Base-by-base conservation (phyloP, 2,888 invertebrate genomes). In the Meandrusa payeni region DNA sequence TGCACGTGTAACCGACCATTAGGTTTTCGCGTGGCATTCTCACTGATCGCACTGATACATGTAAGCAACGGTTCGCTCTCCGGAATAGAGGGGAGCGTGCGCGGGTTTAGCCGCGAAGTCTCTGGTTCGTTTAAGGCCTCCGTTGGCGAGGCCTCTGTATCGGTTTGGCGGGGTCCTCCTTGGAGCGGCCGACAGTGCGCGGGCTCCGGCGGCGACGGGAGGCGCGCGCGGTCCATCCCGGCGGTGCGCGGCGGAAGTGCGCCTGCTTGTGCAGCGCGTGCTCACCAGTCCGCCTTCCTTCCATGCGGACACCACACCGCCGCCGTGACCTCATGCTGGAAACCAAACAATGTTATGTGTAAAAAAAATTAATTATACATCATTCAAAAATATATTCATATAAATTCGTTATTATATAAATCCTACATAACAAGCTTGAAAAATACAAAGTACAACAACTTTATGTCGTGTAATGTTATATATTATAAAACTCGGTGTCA, bases 1-100 rank as follows among this genome's bases (percentile, higher is more conserved):
- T 91, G 89, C 47, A 91, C 92, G 63, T 88, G 91, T 50, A 90
- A 75, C 15, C 86, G 78, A 23, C 81, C 81, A 47, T 74, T 68
- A 27, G 63, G 59, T 53, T 76, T 69, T 44, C 73, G 63, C 54
- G 70, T 46, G 53, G 47, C 50, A 61, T 62, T 50, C 32, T 64
- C 64, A 61, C 61, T 59, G 52, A 57, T 61, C 62, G 57, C 62
- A 58, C 65, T 59, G 47, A 64, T 64, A 40, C 62, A 67, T 46
- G 54, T 63, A 47, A 83, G 73, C 61, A 85, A 61, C 41, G 82
- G 83, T 65, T 81, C 82, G 61, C 76, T 69, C 69, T 83, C 83
- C 44, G 82, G 83, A 52, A 82, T 79, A 51, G 80, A 60, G 52
- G 74, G 61, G 48, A 83, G 71, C 64, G 69, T 65, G 55, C 74